A percentile compares a stretch with the other conserved stretches of the same genome.
These are phyloP conservation scores for Choloepus hoffmanni DNA, from an alignment of 2,113 vertebrate species.

Conservation along the genomic window DNA sequence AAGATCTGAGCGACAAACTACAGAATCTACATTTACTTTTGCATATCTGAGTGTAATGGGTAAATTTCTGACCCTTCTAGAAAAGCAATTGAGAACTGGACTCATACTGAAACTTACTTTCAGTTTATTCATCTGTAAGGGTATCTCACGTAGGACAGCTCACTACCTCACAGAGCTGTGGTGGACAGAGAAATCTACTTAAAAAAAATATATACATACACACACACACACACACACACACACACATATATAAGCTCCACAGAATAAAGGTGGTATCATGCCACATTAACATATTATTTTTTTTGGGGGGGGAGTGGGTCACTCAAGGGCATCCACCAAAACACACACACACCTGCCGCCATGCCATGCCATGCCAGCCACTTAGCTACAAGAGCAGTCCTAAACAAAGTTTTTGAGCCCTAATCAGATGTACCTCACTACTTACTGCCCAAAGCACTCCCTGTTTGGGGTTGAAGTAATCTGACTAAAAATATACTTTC, in stretches of 20 bases:
- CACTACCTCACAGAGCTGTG: neutral
- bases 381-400: neutral
- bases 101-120: neutral
- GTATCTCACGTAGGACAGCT: neutral
- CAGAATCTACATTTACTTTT: neutral
- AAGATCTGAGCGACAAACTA: neutral
- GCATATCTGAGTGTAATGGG: neutral
- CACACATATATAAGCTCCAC: neutral
- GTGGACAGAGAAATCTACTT: neutral
- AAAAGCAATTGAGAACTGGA: neutral
- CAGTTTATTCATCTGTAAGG: neutral
- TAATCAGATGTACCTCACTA: conserved; percentile 61
- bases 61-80: neutral
- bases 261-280: neutral
- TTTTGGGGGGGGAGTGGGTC: neutral
- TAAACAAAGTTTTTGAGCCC: conserved; percentile 50
- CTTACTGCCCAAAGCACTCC: conserved; percentile 63
- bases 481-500: conserved; percentile 79
- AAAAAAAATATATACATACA: neutral
- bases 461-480: conserved; percentile 75
- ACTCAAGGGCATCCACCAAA: conserved; percentile 47
- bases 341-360: neutral
- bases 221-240: no score
- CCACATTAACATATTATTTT: neutral
- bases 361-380: neutral